Base-by-base conservation (phyloP, 2,888 invertebrate species). In the Drosophila diplacantha region DNA sequence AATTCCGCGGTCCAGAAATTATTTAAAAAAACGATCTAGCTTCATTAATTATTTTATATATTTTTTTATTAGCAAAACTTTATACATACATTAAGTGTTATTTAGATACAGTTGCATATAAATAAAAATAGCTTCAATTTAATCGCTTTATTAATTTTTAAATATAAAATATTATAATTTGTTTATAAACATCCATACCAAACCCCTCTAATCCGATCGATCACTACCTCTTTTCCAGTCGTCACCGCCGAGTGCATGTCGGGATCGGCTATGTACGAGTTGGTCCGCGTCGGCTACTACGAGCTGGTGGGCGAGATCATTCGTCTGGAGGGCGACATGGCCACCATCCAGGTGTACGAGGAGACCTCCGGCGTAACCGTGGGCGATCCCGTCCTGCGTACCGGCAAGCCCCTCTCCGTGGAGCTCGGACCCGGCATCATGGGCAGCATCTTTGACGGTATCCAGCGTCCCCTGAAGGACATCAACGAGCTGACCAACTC, bases 231-330 rank as follows among this genome's bases (percentile, higher is more conserved):
- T 9, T 3, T 86, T 88, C 62, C 87, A 98, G 99, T 99, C 89
- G 99, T 99, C 50, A 99, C 98, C 67, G 99, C 99, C 73, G 97
- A 99, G 89, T 95, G 95, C 88, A 99, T 99, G 99, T 93, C 98
- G 65, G 99, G 99, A 69, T 96, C 99, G 29, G 99, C 99, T 92
- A 99, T 99, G 98, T 99, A 99, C 93, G 99, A 99, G 90, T 89
- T 99, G 91, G 99, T 99, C 72, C 93, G 99, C 81, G 99, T 99
- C 39, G 99, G 99, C 2, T 98, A 99, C 90, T 93, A 93, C 81
- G 98, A 99, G 89, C 91, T 99, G 85, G 99, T 99, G 16, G 99
- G 99, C 74, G 99, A 99, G 91, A 99, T 99, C 90, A 99, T 99
- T 90, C 94, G 99, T 90, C 92, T 99, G 71, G 99, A 99, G 90